phyloP scores from a whole-genome alignment of 2,888 invertebrate genomes.

The Opisthograptis luteolata region DNA sequence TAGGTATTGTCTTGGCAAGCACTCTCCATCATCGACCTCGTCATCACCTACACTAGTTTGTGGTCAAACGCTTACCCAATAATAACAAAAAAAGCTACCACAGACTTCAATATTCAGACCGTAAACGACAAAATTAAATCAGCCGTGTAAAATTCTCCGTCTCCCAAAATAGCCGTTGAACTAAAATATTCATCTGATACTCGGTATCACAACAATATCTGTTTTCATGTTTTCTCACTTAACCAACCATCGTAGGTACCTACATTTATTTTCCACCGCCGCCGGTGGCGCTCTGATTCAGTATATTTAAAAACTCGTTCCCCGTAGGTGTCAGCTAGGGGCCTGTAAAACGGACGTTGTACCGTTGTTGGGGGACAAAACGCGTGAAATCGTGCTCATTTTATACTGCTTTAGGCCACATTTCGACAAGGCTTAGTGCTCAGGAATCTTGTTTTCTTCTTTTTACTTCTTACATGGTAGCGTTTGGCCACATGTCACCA shows the following conservation, averaged over 20 bases:
- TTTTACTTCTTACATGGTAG: no score
- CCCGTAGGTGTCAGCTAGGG: slow-evolving; percentile 35
- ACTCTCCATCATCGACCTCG: no score
- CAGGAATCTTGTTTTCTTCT: slow-evolving; percentile 5
- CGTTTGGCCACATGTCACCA: no score
- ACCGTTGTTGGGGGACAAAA: slow-evolving; percentile 33
- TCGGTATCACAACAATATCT: slow-evolving; percentile 12
- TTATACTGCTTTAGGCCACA: slow-evolving; percentile 22
- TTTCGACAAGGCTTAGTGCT: slow-evolving; percentile 1
- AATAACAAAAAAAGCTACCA: no score
- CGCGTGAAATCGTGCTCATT: slow-evolving; percentile 30
- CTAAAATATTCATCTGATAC: slow-evolving; percentile 19
- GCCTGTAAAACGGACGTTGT: slow-evolving; percentile 36
- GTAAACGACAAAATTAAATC: neutral
- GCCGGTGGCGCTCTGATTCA: slow-evolving; percentile 20
- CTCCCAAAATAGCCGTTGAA: slow-evolving; percentile 6
- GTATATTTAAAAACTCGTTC: slow-evolving; percentile 43
- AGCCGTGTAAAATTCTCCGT: neutral
- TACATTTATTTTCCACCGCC: no score
- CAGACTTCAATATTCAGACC: no score
- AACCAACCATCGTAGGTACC: neutral
- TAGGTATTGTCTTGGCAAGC: no score
- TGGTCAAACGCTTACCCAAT: no score
- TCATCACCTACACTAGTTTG: no score
- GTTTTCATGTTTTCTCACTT: slow-evolving; percentile 9